phyloP scores from a whole-genome alignment of 2,797 vertebrate species.

The Lacerta viridis region DNA sequence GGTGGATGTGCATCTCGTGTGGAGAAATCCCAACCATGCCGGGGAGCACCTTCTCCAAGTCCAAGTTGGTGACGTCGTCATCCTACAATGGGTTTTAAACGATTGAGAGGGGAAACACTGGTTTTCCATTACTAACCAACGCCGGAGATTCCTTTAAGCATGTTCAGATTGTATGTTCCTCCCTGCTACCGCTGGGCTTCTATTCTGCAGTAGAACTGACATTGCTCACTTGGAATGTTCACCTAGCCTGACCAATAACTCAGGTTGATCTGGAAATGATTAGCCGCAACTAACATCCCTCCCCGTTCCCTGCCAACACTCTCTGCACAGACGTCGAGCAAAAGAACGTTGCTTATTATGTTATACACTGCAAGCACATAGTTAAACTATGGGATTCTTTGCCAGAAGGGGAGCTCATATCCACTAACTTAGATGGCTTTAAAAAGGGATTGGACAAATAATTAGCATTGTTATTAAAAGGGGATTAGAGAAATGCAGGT shows the following conservation, averaged over 20 bases:
- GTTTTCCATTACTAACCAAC: not conserved
- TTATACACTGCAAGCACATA: too few relatives aligned
- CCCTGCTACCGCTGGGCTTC: not conserved
- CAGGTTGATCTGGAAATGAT: not conserved
- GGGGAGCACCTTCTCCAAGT: constrained; percentile 73
- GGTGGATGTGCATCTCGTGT: constrained; percentile 58
- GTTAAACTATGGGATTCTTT: not conserved
- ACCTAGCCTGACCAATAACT: not conserved
- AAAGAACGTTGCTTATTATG: too few relatives aligned
- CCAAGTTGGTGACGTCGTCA: constrained; percentile 63
- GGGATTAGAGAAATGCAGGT: not conserved
- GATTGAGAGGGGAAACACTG: not conserved
- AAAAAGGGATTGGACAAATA: too few relatives aligned
- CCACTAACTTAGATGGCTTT: not conserved
- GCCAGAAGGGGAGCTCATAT: not conserved
- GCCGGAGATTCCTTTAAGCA: not conserved
- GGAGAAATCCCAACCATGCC: constrained; percentile 23
- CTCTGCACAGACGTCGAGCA: too few relatives aligned
- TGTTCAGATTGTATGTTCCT: not conserved
- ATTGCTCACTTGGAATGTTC: not conserved
- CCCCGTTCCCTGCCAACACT: too few relatives aligned
- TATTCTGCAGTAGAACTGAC: not conserved
- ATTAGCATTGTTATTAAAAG: not conserved
- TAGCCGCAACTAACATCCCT: too few relatives aligned
- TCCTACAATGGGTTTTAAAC: not conserved